These are phyloP conservation scores for Heliconius nattereri DNA, from an alignment of 1,140 invertebrate genomes.

Conservation along the genomic window DNA sequence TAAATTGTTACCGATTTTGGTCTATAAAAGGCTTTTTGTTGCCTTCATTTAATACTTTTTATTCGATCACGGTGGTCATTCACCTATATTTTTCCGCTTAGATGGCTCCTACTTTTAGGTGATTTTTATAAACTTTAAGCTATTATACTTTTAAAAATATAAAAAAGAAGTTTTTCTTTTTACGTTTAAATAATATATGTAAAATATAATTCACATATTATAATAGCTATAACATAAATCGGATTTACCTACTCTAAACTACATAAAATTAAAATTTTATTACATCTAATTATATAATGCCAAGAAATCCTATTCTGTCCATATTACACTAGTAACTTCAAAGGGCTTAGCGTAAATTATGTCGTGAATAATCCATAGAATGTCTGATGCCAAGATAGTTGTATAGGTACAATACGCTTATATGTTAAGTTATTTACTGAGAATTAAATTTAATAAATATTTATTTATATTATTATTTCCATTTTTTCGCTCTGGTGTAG, in stretches of 20 bases:
- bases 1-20: background rate
- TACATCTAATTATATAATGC: background rate
- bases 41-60: background rate
- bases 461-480: too few species aligned
- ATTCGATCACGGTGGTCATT: background rate
- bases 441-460: background rate
- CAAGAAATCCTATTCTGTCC: background rate
- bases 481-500: too few species aligned
- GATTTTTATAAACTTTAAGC: too few species aligned
- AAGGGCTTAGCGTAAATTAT: slow-evolving; percentile 12
- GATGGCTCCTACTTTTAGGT: too few species aligned
- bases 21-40: background rate
- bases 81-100: background rate
- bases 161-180: too few species aligned
- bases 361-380: slow-evolving; percentile 8
- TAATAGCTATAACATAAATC: background rate
- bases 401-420: background rate
- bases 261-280: background rate
- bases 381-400: background rate
- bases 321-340: slow-evolving; percentile 9
- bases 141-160: too few species aligned
- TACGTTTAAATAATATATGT: too few species aligned
- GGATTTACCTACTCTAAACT: background rate
- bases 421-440: background rate
- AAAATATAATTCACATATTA: too few species aligned